Evolutionary conservation across 2,888 invertebrate genomes (phyloP), one percentile per base, ranked within the genome.

Genomic region (Yponomeuta sedellus): DNA sequence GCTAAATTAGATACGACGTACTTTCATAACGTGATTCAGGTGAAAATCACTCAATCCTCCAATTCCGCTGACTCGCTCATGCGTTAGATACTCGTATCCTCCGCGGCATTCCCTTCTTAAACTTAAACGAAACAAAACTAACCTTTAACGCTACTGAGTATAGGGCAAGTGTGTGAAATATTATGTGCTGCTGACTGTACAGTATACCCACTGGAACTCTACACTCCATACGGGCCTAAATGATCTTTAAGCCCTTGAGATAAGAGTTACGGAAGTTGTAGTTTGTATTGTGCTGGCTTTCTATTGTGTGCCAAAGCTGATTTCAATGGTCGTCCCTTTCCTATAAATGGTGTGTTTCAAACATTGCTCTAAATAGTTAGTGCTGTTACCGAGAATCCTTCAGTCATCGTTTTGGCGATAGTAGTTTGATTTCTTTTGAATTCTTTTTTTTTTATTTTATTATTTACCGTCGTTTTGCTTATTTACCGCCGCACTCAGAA

Each of bases 11-110:
- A 52, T 52, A 52, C 44, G 44, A 8, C 44, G 16, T 16, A 52
- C 44, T 16, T 16, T 52, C 1, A 12, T 16, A 66, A 64, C 67
- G 70, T 66, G 71, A 67, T 69, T 68, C 74, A 74, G 74, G 74
- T 74, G 74, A 70, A 72, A 71, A 73, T 73, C 71, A 77, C 71
- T 76, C 71, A 77, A 74, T 73, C 77, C 74, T 71, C 74, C 78
- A 77, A 78, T 79, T 77, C 76, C 70, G 68, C 70, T 67, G 63
- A 63, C 65, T 67, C 65, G 64, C 67, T 70, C 69, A 66, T 66
- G 66, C 68, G 56, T 62, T 61, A 65, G 64, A 61, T 40, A 34
- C 6, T 34, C 34, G 34, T 34, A 34, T 1, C 6, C 34, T 34
- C 34, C 34, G 8, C 34, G 5, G 34, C 34, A 5, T 34, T 6